A percentile compares a stretch with the other conserved stretches of the same genome.
phyloP scores from a whole-genome alignment of 2,888 invertebrate genomes.

The Melikaiella ostensackeni region DNA sequence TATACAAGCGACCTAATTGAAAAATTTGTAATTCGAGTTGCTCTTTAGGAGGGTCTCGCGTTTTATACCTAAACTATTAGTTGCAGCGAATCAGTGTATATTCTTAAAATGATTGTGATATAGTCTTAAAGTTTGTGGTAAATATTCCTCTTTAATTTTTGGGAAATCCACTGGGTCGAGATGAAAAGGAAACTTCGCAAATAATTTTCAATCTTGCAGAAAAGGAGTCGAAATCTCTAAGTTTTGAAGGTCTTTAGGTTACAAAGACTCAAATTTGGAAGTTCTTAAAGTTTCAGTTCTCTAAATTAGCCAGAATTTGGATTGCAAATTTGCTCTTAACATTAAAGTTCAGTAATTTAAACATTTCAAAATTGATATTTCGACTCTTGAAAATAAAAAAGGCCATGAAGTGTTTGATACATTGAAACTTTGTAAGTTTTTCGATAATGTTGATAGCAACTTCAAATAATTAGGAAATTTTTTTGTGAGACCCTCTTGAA shows the following conservation, averaged over 20 bases:
- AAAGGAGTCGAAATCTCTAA: too few relatives aligned
- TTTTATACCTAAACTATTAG: slow-evolving; percentile 65
- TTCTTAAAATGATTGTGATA: slow-evolving; percentile 69
- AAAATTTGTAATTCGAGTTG: neutral
- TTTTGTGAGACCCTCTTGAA: slow-evolving; percentile 8
- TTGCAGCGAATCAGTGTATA: slow-evolving; percentile 58
- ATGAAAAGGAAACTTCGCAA: too few relatives aligned
- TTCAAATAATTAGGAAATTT: neutral
- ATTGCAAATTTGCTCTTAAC: too few relatives aligned
- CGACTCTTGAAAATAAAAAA: neutral
- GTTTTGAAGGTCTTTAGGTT: too few relatives aligned
- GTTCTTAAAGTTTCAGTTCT: too few relatives aligned
- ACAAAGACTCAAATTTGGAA: too few relatives aligned
- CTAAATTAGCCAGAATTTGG: too few relatives aligned
- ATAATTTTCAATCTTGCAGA: too few relatives aligned
- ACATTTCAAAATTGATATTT: slow-evolving; percentile 39
- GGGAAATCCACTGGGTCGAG: too few relatives aligned
- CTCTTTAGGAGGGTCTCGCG: slow-evolving; percentile 20
- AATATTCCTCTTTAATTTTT: too few relatives aligned
- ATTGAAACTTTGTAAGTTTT: neutral
- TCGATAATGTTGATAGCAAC: neutral
- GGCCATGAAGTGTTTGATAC: too few relatives aligned
- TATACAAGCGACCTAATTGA: neutral
- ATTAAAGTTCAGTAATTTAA: neutral
- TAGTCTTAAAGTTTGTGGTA: slow-evolving; percentile 63